Percentiles rank a stretch among this genome's conserved stretches.
Evolutionary conservation across 2,888 invertebrate species (phyloP).

Genomic region (Eupithecia subumbrata): DNA sequence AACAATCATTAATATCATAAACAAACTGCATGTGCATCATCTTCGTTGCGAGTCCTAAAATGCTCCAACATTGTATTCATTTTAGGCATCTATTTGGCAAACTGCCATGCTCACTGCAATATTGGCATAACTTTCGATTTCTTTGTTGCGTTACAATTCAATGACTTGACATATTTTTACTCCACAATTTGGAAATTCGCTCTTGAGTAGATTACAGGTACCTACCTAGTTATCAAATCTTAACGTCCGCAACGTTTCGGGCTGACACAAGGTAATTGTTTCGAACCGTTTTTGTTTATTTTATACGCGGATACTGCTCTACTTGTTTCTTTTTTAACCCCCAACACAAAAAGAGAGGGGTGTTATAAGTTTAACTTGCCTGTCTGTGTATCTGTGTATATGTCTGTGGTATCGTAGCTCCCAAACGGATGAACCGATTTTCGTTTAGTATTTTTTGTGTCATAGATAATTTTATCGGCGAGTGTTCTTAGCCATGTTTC

Average conservation of each 20-base stretch:
- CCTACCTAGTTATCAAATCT: neutral
- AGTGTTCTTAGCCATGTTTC: too few relatives aligned
- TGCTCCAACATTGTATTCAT: slow-evolving; percentile 25
- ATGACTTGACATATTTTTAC: slow-evolving; percentile 42
- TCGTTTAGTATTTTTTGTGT: too few relatives aligned
- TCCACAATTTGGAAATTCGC: slow-evolving; percentile 20
- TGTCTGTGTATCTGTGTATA: too few relatives aligned
- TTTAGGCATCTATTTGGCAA: slow-evolving; percentile 43
- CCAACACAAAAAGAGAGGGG: too few relatives aligned
- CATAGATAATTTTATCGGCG: too few relatives aligned
- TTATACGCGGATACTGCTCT: neutral
- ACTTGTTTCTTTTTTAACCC: neutral
- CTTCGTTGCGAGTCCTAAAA: slow-evolving; percentile 23
- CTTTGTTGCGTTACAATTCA: slow-evolving; percentile 42
- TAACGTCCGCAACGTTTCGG: slow-evolving; percentile 9
- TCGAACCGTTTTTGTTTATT: slow-evolving; percentile 1
- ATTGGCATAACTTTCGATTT: slow-evolving; percentile 45
- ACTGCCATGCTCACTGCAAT: slow-evolving; percentile 38
- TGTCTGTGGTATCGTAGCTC: too few relatives aligned
- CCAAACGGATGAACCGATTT: too few relatives aligned
- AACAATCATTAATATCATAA: neutral
- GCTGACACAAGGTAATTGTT: slow-evolving; percentile 16
- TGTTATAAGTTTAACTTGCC: too few relatives aligned
- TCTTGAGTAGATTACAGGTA: slow-evolving; percentile 22
- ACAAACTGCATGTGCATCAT: neutral